phyloP scores from a whole-genome alignment of 35 echinoderm and acorn worm species.

The Heliocidaris erythrogramma region DNA sequence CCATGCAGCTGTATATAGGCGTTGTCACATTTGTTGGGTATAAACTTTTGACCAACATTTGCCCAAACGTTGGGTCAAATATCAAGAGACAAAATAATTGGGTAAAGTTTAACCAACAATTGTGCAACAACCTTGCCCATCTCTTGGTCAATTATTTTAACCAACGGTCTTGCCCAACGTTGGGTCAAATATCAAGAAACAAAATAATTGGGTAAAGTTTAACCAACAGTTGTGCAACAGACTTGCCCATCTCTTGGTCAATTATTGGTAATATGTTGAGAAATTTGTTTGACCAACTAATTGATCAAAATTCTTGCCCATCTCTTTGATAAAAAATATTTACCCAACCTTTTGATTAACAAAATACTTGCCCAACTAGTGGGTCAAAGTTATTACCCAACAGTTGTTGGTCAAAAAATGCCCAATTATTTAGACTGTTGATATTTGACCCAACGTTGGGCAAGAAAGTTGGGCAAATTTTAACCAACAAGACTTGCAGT shows the following conservation, averaged over 20 bases:
- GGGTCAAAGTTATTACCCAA: too few species aligned
- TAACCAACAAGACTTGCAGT: too few species aligned
- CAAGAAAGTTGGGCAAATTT: too few species aligned
- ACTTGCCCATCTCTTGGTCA: slow-evolving; percentile 37
- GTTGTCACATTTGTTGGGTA: slow-evolving; percentile 34
- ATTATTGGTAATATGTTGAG: slow-evolving; percentile 34
- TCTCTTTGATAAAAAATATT: slow-evolving; percentile 25
- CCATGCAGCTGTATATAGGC: not conserved
- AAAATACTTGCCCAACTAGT: too few species aligned
- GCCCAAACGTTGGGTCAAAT: slow-evolving; percentile 30
- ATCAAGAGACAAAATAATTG: slow-evolving; percentile 31
- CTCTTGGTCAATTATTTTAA: slow-evolving; percentile 20
- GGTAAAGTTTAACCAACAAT: slow-evolving; percentile 36
- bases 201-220: slow-evolving; percentile 30
- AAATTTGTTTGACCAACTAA: slow-evolving; percentile 39
- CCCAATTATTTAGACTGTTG: too few species aligned
- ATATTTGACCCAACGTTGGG: too few species aligned
- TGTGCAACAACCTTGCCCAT: slow-evolving; percentile 27
- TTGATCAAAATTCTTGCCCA: slow-evolving; percentile 38
- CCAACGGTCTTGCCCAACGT: not conserved
- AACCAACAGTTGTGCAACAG: slow-evolving; percentile 33
- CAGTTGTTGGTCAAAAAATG: too few species aligned
- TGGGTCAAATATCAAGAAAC: slow-evolving; percentile 7
- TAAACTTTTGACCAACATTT: slow-evolving; percentile 23
- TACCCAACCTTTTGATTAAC: not conserved